Percentiles rank a stretch among this genome's conserved stretches.
Conservation (phyloP, 2,888 invertebrate genomes). For the Drosophila picticornis region DNA sequence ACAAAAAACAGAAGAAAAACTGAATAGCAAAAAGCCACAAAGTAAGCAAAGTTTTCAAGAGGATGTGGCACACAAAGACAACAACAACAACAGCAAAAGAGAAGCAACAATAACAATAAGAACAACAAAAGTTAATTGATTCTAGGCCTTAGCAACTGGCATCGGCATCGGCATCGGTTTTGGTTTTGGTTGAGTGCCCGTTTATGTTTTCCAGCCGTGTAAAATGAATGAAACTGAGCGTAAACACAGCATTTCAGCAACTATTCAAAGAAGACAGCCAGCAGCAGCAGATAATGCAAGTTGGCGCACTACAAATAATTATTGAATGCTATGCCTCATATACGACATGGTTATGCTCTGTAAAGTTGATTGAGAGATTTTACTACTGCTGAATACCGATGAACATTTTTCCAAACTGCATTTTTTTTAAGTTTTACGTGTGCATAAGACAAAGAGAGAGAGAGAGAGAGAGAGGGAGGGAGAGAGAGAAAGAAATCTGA, state of each 20-base stretch:
- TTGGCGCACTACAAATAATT: conserved; percentile 7
- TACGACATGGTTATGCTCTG: neutral
- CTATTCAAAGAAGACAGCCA: conserved; percentile 29
- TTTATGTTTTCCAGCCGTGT: conserved; percentile 58
- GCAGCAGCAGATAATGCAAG: conserved; percentile 12
- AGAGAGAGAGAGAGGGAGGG: fast-evolving
- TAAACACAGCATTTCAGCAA: conserved; percentile 75
- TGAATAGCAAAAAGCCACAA: conserved; percentile 16
- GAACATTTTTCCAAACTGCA: neutral
- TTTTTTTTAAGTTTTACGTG: neutral
- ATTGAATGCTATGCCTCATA: neutral
- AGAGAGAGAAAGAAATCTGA: neutral
- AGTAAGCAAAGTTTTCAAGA: conserved; percentile 29
- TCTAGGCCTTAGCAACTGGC: conserved; percentile 67
- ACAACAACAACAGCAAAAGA: conserved; percentile 22
- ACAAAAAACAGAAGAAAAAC: neutral
- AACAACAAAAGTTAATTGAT: conserved; percentile 67
- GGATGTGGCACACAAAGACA: conserved; percentile 39
- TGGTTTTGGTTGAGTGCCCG: conserved; percentile 61
- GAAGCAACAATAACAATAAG: conserved; percentile 18
- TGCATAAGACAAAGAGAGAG: fast-evolving
- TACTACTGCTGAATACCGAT: neutral
- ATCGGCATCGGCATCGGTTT: conserved; percentile 25
- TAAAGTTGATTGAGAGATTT: conserved; percentile 2
- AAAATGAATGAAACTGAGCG: conserved; percentile 72